Base-by-base conservation (phyloP, 30 jellyfish, hydroid and myxozoan genomes). In the Cassiopea xamachana region DNA sequence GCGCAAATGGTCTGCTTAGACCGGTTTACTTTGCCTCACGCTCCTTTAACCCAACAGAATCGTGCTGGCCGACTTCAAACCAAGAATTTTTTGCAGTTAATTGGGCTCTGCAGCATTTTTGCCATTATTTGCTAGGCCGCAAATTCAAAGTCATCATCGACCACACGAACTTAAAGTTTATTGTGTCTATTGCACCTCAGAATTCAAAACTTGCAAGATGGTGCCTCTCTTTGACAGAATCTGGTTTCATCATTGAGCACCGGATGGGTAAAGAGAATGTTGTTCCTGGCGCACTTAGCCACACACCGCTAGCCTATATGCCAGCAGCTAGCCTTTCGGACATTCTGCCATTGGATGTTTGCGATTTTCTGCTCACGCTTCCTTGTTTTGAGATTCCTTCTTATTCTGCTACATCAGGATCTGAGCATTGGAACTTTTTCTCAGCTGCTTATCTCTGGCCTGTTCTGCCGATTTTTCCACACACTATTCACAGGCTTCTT, bases 211-310 rank as follows among this genome's bases (percentile, higher is more conserved):
- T 81, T 13, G 82, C 90, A 39, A 44, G 90, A 43, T 81, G 80
- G 90, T 64, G 90, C 48, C 90, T 81, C 9, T 81, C 90, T 60
- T 68, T 81, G 45, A 84, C 90, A 3, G 86, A 81, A 81, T 81
- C 50, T 81, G 90, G 50, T 68, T 81, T 81, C 48, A 44, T 12
- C 8, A 60, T 60, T 60, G 85, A 81, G 46, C 90, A 81, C 39
- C 90, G 90, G 19, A 39, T 84, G 2, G 90, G 90, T 19, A 81
- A 81, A 51, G 90, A 60, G 8, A 81, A 81, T n/a, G 46, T 81
- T 3, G 90, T 81, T 8, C 90, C 90, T 1, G 90, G 50, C 85
- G 82, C 80, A 48, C 50, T 81, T 7, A 81, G 90, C 17, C 83
- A 84, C 6, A 84, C 90, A 2, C 90, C 90, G 59, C 82, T 83